Evolutionary conservation across 2,113 vertebrate genomes (phyloP).

Genomic region (Sprattus sprattus): DNA sequence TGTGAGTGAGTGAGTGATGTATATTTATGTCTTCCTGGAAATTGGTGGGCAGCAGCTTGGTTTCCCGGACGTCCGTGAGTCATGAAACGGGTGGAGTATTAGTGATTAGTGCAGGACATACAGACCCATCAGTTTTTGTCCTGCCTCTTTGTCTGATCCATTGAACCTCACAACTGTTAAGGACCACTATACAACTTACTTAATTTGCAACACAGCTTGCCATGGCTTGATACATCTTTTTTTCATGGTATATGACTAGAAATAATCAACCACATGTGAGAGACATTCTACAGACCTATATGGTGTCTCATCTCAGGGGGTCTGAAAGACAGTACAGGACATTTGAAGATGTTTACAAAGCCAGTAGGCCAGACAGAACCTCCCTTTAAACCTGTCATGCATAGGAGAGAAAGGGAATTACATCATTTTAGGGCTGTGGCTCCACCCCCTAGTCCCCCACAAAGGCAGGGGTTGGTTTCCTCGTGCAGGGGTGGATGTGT

Average conservation of each 20-base stretch:
- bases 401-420: conserved; percentile 34
- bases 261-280: neutral
- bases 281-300: neutral
- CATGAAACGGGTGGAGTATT: conserved; percentile 27
- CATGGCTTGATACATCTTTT: neutral
- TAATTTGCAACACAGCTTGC: neutral
- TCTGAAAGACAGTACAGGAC: neutral
- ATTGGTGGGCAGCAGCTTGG: conserved; percentile 25
- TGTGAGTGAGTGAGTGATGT: too few species aligned
- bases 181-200: neutral
- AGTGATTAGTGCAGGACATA: neutral
- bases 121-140: neutral
- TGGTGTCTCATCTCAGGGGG: neutral
- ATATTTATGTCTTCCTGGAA: conserved; percentile 47
- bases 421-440: conserved; percentile 43
- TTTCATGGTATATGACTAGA: neutral
- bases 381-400: conserved; percentile 4
- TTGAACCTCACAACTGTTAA: neutral
- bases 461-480: conserved; percentile 11
- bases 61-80: conserved; percentile 60
- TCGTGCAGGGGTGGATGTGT: neutral
- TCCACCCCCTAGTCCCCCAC: conserved; percentile 28
- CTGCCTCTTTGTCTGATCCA: neutral
- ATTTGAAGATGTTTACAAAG: neutral
- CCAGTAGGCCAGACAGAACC: neutral